Evolutionary conservation across 30 jellyfish, hydroid and myxozoan species (phyloP).

Genomic region (Nemopilema nomurai): DNA sequence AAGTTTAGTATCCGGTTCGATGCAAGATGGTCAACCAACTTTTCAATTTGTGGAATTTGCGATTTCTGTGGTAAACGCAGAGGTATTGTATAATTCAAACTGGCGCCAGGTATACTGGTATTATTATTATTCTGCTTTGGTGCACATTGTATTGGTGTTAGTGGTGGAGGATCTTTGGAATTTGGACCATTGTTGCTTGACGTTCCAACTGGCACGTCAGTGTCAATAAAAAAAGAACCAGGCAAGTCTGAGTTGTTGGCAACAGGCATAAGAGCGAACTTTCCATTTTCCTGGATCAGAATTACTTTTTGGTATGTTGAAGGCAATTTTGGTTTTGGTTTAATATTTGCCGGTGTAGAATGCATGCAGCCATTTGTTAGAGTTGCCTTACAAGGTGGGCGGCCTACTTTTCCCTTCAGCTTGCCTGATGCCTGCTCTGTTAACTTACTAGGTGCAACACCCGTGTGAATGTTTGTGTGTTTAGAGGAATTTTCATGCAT

Average conservation of each 20-base stretch:
- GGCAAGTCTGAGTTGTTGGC: conserved; percentile 11
- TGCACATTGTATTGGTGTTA: background rate
- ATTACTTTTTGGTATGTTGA: conserved; percentile 20
- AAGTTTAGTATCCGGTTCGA: background rate
- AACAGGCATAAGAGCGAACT: conserved; percentile 46
- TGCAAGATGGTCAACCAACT: background rate
- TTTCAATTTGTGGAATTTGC: background rate
- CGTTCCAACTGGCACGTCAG: background rate
- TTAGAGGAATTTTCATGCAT: no score
- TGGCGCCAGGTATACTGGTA: background rate
- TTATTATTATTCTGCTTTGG: background rate
- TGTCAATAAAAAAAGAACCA: conserved; percentile 3
- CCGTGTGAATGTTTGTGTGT: no score
- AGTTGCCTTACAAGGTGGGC: background rate
- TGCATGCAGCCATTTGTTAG: background rate
- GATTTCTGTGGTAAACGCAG: background rate
- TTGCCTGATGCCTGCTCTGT: background rate
- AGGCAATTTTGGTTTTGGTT: background rate
- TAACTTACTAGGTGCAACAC: background rate
- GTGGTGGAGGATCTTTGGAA: background rate
- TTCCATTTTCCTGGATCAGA: conserved; percentile 23
- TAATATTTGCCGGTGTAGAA: background rate
- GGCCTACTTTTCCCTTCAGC: background rate
- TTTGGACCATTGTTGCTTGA: background rate
- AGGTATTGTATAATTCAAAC: background rate